A percentile compares a stretch with the other conserved stretches of the same genome.
Conservation (phyloP, 2,888 invertebrate species). For the Kryphioiulus occultus region DNA sequence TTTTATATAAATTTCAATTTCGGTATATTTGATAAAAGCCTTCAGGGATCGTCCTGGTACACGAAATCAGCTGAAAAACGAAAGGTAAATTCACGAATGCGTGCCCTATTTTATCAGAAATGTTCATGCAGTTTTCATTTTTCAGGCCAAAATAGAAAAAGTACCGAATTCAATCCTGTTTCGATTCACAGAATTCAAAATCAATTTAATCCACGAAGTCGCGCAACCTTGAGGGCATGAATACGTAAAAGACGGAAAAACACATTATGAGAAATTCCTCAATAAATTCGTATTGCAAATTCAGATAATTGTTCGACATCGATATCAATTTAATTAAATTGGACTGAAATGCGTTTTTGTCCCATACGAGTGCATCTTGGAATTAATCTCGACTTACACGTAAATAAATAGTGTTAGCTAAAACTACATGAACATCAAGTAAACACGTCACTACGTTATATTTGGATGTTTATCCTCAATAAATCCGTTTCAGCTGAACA, state of each 20-base stretch:
- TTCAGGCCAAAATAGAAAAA: background rate
- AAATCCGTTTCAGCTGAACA: background rate
- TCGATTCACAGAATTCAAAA: background rate
- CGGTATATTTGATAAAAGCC: slow-evolving; percentile 3
- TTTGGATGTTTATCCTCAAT: background rate
- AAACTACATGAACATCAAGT: background rate
- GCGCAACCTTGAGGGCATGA: too few species aligned
- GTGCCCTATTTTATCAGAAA: background rate
- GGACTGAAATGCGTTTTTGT: background rate
- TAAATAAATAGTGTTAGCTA: background rate
- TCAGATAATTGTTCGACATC: background rate
- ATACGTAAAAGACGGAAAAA: too few species aligned
- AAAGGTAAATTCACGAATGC: background rate
- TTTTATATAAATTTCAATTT: background rate
- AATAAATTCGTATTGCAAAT: background rate
- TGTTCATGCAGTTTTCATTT: background rate
- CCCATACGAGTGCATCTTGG: background rate
- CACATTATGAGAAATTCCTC: too few species aligned
- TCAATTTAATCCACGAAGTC: background rate
- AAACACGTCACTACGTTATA: background rate
- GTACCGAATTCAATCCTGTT: background rate
- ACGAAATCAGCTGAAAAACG: background rate
- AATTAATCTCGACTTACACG: background rate
- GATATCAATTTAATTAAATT: background rate
- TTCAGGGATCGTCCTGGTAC: background rate